Evolutionary conservation across 2,888 invertebrate species (phyloP).

Genomic region (Lymantria monacha): DNA sequence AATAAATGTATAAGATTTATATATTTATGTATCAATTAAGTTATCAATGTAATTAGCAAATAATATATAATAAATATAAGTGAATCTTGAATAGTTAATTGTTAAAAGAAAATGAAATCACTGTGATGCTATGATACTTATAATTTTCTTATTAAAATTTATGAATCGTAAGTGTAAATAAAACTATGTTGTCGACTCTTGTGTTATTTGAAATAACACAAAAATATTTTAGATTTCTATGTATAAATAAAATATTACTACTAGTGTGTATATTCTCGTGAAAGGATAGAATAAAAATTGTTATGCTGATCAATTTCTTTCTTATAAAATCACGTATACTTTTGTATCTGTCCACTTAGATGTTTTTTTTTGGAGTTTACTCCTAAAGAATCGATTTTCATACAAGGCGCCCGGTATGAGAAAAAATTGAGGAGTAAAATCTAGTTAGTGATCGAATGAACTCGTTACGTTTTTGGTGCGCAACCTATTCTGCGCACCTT

Average conservation of each 20-base stretch:
- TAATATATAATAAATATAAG: background rate
- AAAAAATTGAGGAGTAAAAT: too few species aligned
- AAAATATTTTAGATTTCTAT: background rate
- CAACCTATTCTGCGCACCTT: too few species aligned
- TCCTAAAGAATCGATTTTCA: too few species aligned
- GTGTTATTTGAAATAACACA: constrained; percentile 2
- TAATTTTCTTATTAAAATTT: constrained; percentile 30
- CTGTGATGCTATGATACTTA: constrained; percentile 76
- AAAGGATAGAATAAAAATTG: too few species aligned
- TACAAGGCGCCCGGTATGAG: too few species aligned
- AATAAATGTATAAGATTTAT: background rate
- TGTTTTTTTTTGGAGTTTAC: too few species aligned
- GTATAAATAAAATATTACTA: background rate
- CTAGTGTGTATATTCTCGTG: too few species aligned
- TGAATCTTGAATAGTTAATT: background rate
- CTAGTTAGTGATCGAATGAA: too few species aligned
- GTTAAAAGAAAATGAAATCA: constrained; percentile 59
- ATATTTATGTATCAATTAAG: background rate
- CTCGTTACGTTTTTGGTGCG: too few species aligned
- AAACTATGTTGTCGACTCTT: constrained; percentile 28
- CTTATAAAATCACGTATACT: too few species aligned
- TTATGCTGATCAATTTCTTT: too few species aligned
- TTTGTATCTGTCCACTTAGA: too few species aligned
- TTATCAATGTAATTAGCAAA: background rate
- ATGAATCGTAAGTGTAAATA: constrained; percentile 28